Base-by-base conservation (phyloP, 2,888 invertebrate species). In the Phengaris alcon region DNA sequence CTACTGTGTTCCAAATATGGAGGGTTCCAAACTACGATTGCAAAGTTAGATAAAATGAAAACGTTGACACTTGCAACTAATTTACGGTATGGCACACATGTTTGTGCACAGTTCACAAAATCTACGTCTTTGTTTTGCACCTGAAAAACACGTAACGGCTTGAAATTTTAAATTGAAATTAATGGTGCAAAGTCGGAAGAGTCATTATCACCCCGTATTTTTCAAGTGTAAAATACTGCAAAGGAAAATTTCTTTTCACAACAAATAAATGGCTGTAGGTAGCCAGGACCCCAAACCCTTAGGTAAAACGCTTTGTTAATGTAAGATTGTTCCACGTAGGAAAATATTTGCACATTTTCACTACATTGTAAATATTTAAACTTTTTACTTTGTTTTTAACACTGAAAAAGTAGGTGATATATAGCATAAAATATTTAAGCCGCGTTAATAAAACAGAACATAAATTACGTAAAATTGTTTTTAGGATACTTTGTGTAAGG, bases 311-410 rank as follows among this genome's bases (percentile, higher is more conserved):
- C 80, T 79, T 78, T 74, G 76, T 79, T 81, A 82, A 81, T 80
- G 78, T 77, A 74, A 77, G 79, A 81, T 77, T 80, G 75, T 79
- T 80, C 78, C 83, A 82, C 68, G 78, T 75, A 75, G 77, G 75
- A 77, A 82, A 83, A 81, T 80, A 82, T 83, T 81, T 78, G 74
- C 82, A 79, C 79, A 81, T 83, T 85, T 82, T 82, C 80, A 78
- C 79, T 80, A 82, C 81, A 80, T 79, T 78, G 79, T 75, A 76
- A 80, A 80, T 75, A 77, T 81, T 77, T 75, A 78, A 81, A 79
- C 79, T 80, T 79, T 79, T 77, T 76, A 77, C 77, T 79, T 76
- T 77, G 46, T 70, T 73, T 76, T 77, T 22, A 54, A 72, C 52
- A 52, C 51, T 52, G 52, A 72, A 72, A 72, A 72, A 72, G 72